Percentiles rank a stretch among this genome's conserved stretches.
Conservation (phyloP, 2,888 invertebrate genomes). For the Cerastoderma edule region DNA sequence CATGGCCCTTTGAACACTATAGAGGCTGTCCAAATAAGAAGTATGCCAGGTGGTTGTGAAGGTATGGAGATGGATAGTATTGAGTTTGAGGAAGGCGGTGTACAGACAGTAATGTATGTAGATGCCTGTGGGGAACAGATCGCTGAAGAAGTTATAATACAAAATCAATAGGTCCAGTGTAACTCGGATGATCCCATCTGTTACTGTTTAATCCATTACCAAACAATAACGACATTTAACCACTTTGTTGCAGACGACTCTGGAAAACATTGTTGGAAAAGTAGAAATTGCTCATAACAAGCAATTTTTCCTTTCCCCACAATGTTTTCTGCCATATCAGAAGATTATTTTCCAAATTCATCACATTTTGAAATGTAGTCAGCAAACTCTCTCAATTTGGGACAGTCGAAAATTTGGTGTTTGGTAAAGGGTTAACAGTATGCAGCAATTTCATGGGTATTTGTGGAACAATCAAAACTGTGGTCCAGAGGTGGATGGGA, state of each 20-base stretch:
- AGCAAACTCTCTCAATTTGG: too few relatives aligned
- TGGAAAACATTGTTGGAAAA: background rate
- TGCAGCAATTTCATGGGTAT: too few relatives aligned
- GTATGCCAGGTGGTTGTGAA: too few relatives aligned
- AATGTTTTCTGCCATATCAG: background rate
- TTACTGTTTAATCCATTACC: constrained; percentile 6
- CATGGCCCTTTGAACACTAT: too few relatives aligned
- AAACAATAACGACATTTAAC: background rate
- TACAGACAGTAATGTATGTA: constrained; percentile 40
- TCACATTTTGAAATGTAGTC: too few relatives aligned
- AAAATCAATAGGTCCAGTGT: constrained; percentile 15
- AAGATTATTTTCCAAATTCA: too few relatives aligned
- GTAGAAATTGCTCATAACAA: background rate
- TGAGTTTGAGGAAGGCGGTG: constrained; percentile 16
- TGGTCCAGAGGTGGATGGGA: too few relatives aligned
- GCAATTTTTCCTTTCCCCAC: background rate
- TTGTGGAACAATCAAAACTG: too few relatives aligned
- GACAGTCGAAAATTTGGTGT: too few relatives aligned
- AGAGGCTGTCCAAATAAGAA: too few relatives aligned
- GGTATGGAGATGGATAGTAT: constrained; percentile 5
- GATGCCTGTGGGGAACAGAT: constrained; percentile 35
- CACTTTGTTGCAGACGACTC: background rate
- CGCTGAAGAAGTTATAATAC: constrained; percentile 36
- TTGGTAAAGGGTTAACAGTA: too few relatives aligned
- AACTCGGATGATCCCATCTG: too few relatives aligned